Evolutionary conservation across 2,113 vertebrate species (phyloP), one percentile per base, ranked within the genome.

Genomic region (Pituophis catenifer): DNA sequence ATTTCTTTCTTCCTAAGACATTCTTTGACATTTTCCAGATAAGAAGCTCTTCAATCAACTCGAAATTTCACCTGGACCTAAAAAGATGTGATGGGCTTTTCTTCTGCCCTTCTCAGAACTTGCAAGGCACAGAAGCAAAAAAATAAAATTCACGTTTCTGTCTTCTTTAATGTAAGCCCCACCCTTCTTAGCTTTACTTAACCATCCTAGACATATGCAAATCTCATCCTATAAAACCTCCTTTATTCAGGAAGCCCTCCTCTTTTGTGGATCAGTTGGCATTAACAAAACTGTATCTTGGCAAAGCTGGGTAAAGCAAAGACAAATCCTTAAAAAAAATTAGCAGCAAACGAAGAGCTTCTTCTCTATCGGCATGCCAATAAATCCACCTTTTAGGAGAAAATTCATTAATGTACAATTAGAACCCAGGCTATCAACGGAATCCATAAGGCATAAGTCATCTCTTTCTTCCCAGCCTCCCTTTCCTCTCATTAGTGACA

Each of bases 301-400:
- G 92, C 24, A 17, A 24, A 3, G 54, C 89, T 53, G 0, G 0
- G 0, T 91, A 91, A 94, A 0, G 11, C 15, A 10, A 17, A 50
- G 88, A 5, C 13, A 0, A 2, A 93, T 62, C 6, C 3, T 55
- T 0, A 29, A 23, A 50, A 62, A 54, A 62, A 38, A 59, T 57
- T 33, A 89, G 70, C 0, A 0, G 70, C 55, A 33, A 54, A 50
- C 65, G 85, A 38, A 10, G 2, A 8, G 50, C 87, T 62, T 86
- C 91, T 59, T 58, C 3, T 52, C 91, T 92, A 50, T 50, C 54
- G 0, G 0, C 87, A 91, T 91, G 87, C 93, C 93, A 92, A 11
- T 54, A 96, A 95, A 95, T 23, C 75, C 70, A 91, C 55, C 75
- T 91, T 81, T 86, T 53, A 81, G 90, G 87, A 2, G 85, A 8